phyloP scores from a whole-genome alignment of 1,140 invertebrate species.

The Lepidotrigona ventralis region DNA sequence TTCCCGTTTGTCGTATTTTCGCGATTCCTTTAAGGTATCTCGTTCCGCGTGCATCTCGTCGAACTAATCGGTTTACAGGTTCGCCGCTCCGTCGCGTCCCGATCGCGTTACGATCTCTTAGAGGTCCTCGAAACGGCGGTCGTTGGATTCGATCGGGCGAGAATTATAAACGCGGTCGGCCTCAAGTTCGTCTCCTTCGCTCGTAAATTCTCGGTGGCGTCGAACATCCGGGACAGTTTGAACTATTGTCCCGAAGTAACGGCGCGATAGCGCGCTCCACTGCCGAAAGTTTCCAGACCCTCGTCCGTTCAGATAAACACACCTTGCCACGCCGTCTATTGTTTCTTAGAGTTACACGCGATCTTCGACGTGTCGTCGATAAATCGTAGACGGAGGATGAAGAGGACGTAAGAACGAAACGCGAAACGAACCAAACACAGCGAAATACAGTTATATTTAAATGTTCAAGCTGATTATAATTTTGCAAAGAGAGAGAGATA shows the following conservation, averaged over 20 bases:
- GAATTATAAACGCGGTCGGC: constrained; percentile 17
- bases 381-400: no score
- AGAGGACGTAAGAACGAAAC: no score
- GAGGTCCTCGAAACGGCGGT: not conserved
- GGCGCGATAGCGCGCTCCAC: not conserved
- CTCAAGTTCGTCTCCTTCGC: not conserved
- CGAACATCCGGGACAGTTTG: not conserved
- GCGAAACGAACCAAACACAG: no score
- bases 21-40: no score
- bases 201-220: constrained; percentile 11
- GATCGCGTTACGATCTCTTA: not conserved
- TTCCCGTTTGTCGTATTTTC: not conserved
- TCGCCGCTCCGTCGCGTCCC: no score
- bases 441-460: no score
- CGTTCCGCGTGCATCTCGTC: no score
- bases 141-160: not conserved
- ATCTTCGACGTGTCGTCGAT: not conserved
- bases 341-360: not conserved
- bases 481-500: no score
- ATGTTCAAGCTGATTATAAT: no score
- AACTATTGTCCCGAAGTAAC: constrained; percentile 9
- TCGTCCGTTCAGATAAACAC: constrained; percentile 8
- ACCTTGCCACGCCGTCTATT: not conserved
- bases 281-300: not conserved
- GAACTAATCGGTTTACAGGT: constrained; percentile 30